phyloP scores from a whole-genome alignment of 2,888 invertebrate species.

The Candidula unifasciata region DNA sequence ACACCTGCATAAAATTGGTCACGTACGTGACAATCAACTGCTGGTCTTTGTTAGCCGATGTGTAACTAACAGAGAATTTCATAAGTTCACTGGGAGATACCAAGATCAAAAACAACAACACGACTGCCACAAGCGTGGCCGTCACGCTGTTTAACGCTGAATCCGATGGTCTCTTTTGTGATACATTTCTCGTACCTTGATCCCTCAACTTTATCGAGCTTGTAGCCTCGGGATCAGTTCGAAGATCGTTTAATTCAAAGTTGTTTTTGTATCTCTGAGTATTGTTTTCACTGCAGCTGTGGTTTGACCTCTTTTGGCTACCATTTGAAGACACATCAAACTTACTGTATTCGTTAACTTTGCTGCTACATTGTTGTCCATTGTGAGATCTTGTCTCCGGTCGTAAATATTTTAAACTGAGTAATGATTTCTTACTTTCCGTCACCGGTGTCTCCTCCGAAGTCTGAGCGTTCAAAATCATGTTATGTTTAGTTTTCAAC shows the following conservation, averaged over 20 bases:
- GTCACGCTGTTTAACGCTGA: conserved; percentile 64
- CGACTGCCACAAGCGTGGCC: conserved; percentile 73
- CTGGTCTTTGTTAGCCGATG: conserved; percentile 51
- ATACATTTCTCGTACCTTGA: not conserved
- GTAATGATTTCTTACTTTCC: not conserved
- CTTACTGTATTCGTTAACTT: not conserved
- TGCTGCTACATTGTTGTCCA: no score
- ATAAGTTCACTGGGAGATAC: conserved; percentile 75
- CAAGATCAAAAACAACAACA: conserved; percentile 73
- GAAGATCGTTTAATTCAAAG: not conserved
- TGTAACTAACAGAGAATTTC: conserved; percentile 66
- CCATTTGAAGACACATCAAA: not conserved
- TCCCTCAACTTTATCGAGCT: not conserved
- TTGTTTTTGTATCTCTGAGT: not conserved
- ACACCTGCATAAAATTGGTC: conserved; percentile 74
- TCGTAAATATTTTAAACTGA: not conserved
- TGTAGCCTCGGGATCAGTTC: not conserved
- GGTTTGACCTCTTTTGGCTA: not conserved
- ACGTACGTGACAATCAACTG: conserved; percentile 59
- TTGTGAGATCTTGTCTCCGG: not conserved
- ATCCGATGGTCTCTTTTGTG: not conserved
- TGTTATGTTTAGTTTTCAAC: not conserved
- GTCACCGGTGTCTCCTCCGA: no score
- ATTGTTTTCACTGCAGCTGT: no score
- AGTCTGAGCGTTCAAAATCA: not conserved